Percentiles rank a stretch among this genome's conserved stretches.
phyloP scores from a whole-genome alignment of 2,113 vertebrate genomes.

The Amphilophus citrinellus region DNA sequence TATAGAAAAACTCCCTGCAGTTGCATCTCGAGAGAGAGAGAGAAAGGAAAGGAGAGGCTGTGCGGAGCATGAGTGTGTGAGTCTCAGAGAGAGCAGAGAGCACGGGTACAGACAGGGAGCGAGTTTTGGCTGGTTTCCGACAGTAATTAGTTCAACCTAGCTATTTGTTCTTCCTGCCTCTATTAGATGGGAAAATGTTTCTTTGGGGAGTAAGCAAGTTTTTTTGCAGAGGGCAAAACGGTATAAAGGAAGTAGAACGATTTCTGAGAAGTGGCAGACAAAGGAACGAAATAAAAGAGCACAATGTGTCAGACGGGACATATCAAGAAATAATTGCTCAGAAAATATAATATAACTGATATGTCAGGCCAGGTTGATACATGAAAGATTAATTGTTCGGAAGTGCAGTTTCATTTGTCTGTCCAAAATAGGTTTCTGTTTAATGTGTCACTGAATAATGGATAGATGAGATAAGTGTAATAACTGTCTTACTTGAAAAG shows the following conservation, averaged over 20 bases:
- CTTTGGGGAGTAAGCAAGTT: conserved; percentile 64
- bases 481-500: not conserved
- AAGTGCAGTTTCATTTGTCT: not conserved
- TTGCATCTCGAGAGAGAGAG: conserved; percentile 55
- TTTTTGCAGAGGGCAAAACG: conserved; percentile 59
- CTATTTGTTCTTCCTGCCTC: conserved; percentile 72
- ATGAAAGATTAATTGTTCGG: not conserved
- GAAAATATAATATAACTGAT: not conserved
- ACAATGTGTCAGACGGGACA: not conserved
- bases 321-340: not conserved
- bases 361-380: not conserved
- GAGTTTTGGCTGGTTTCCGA: conserved; percentile 69
- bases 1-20: conserved; percentile 66
- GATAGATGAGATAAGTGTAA: not conserved
- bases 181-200: conserved; percentile 66
- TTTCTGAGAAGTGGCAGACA: not conserved
- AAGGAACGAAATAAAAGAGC: not conserved
- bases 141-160: conserved; percentile 73
- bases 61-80: conserved; percentile 2
- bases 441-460: not conserved
- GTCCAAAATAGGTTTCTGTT: not conserved
- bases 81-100: not conserved
- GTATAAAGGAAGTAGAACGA: not conserved
- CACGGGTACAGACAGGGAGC: conserved; percentile 28
- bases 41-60: conserved; percentile 15